Evolutionary conservation across 2,113 vertebrate species (phyloP), one percentile per base, ranked within the genome.

Genomic region (Peucedramus taeniatus): DNA sequence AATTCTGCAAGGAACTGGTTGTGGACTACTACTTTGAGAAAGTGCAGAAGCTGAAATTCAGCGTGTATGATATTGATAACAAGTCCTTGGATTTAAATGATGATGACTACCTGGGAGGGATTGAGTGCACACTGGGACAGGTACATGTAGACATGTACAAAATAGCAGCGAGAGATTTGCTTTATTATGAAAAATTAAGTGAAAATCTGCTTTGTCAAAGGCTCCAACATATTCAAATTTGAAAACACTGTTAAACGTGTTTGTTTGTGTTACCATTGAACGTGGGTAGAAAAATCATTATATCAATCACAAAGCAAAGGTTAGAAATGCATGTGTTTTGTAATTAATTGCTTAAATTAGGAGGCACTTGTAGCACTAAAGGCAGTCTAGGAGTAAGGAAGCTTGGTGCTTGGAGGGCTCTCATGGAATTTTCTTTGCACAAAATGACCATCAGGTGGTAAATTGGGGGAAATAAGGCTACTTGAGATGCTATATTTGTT

Each of bases 21-120:
- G 66, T 99, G 54, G 98, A 99, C 65, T 99, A 99, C 93, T 97
- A 98, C 95, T 99, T 99, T 80, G 99, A 99, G 96, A 98, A 98
- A 16, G 99, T 99, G 15, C 99, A 99, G 97, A 99, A 98, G 54
- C 96, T 99, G 61, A 98, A 99, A 85, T 98, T 99, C 9, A 93
- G 97, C 0, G 4, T 99, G 33, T 99, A 99, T 26, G 99, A 99
- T 88, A 99, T 99, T 13, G 99, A 99, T 97, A 99, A 99, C 97
- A 97, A 98, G 80, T 98, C 98, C 40, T 89, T 97, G 18, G 98
- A 98, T 71, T 97, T 99, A 22, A 95, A 76, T 1, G 99, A 99
- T 3, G 99, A 99, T 42, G 99, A 99, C 96, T 99, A 97, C 94
- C 98, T 99, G 15, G 99, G 99, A 81, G 99, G 98, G 16, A 96